Percentiles rank a stretch among this genome's conserved stretches.
Evolutionary conservation across 2,797 vertebrate genomes (phyloP).

Genomic region (Clarias pachynema): DNA sequence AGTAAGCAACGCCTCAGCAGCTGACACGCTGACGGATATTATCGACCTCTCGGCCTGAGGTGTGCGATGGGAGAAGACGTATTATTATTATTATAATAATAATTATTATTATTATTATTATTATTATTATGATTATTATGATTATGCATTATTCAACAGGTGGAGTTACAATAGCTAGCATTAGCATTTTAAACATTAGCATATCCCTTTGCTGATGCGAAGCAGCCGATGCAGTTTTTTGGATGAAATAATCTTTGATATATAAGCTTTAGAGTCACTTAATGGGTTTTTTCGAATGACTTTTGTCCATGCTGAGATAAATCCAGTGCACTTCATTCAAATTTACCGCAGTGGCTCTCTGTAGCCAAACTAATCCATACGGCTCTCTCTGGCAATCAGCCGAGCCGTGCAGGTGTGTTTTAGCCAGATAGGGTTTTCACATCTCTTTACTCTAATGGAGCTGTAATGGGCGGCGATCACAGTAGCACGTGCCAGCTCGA

Average conservation of each 20-base stretch:
- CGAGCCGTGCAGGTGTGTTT: not conserved
- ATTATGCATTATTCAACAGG: not conserved
- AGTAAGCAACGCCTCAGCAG: not conserved
- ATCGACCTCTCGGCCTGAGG: not conserved
- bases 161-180: not conserved
- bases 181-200: not conserved
- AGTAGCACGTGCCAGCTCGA: not conserved
- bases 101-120: too few species aligned
- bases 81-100: too few species aligned
- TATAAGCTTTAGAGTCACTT: not conserved
- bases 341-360: not conserved
- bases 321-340: not conserved
- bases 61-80: not conserved
- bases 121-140: not conserved
- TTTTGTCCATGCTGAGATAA: not conserved
- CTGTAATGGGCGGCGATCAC: slow-evolving; percentile 8
- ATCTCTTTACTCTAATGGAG: slow-evolving; percentile 1
- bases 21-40: not conserved
- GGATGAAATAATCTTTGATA: not conserved
- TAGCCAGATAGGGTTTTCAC: not conserved
- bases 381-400: not conserved
- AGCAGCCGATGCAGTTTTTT: not conserved
- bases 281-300: not conserved
- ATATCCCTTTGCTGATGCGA: not conserved
- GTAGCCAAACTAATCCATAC: not conserved